These are phyloP conservation scores for Elgonia sp. DNA, from an alignment of 2,888 invertebrate species.

Conservation along the genomic window DNA sequence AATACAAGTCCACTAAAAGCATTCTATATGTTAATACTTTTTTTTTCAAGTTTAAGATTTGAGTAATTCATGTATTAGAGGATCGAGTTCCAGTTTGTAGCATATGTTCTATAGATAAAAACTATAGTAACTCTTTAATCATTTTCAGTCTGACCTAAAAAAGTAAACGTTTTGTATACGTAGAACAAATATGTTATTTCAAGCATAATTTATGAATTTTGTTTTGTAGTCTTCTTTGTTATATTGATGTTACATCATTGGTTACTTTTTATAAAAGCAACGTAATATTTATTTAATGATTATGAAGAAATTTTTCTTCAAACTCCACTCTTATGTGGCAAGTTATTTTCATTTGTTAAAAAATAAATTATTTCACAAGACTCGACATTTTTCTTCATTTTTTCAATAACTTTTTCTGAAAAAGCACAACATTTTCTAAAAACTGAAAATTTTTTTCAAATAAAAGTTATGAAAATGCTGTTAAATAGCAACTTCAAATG, in stretches of 20 bases:
- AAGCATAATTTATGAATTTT: not conserved
- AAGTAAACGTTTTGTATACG: not conserved
- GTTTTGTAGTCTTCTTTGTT: not conserved
- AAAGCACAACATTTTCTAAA: no score
- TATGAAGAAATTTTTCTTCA: no score
- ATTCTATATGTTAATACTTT: conserved; percentile 23
- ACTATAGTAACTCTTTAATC: conserved; percentile 14
- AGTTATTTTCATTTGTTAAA: no score
- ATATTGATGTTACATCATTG: not conserved
- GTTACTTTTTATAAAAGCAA: not conserved
- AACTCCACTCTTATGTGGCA: no score
- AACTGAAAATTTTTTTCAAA: no score
- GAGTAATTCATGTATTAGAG: conserved; percentile 29
- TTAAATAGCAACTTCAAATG: no score
- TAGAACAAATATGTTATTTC: not conserved
- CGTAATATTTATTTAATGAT: no score
- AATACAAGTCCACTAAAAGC: conserved; percentile 6
- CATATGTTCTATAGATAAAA: not conserved
- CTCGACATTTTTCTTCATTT: no score
- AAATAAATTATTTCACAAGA: no score
- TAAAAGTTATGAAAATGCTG: no score
- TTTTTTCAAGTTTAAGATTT: conserved; percentile 25
- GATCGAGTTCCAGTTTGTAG: not conserved
- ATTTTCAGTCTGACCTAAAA: not conserved
- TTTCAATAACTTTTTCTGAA: no score